phyloP scores from a whole-genome alignment of 1,140 invertebrate species.

The Tigriopus japonicus region DNA sequence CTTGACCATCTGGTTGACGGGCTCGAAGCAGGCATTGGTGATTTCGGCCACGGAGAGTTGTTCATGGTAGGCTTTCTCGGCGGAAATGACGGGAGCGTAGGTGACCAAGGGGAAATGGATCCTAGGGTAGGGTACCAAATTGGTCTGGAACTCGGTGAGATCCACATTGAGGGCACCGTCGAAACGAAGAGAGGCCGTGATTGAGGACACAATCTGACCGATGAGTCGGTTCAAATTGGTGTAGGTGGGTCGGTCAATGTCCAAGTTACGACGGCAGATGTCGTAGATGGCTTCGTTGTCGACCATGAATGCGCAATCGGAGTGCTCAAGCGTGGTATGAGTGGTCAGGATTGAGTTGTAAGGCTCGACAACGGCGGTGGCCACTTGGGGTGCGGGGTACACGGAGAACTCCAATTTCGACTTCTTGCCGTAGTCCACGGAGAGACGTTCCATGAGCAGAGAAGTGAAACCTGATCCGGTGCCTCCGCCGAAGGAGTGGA shows the following conservation, averaged over 20 bases:
- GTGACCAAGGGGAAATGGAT: conserved; percentile 57
- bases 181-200: conserved; percentile 18
- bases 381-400: conserved; percentile 43
- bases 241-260: conserved; percentile 48
- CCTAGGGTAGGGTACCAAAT: conserved; percentile 46
- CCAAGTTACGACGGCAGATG: conserved; percentile 48
- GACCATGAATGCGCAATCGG: conserved; percentile 51
- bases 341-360: conserved; percentile 21
- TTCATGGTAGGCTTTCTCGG: conserved; percentile 47
- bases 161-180: conserved; percentile 39
- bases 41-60: conserved; percentile 55
- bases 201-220: conserved; percentile 29
- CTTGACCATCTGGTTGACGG: conserved; percentile 64
- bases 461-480: conserved; percentile 33
- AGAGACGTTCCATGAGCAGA: conserved; percentile 29
- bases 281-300: conserved; percentile 76
- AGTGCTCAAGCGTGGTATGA: conserved; percentile 34
- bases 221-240: conserved; percentile 45
- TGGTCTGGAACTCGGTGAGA: conserved; percentile 36
- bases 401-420: conserved; percentile 37
- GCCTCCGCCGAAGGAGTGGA: conserved; percentile 31
- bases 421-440: conserved; percentile 35
- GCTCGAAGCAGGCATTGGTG: conserved; percentile 60
- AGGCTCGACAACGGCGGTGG: conserved; percentile 21
- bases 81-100: conserved; percentile 52